These are phyloP conservation scores for Mesodorylaimus sp. DNA, from an alignment of 2,888 invertebrate species.

Conservation along the genomic window DNA sequence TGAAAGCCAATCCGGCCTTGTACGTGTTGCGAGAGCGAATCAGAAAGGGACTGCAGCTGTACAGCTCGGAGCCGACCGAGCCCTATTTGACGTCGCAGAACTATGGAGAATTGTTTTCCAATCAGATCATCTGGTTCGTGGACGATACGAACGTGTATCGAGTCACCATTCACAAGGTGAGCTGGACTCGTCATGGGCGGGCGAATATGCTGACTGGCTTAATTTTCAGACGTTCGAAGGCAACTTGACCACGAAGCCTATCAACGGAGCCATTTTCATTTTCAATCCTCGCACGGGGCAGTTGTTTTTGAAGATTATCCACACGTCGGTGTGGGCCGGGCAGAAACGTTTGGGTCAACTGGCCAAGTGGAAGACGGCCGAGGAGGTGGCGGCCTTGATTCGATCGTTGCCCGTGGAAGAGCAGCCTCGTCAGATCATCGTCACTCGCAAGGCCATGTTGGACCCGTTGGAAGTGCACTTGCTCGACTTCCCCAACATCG, in stretches of 20 bases:
- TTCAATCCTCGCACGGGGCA: constrained; percentile 98
- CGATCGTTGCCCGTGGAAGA: constrained; percentile 96
- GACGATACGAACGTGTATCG: constrained; percentile 99
- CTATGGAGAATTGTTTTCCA: constrained; percentile 98
- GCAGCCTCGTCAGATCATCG: constrained; percentile 98
- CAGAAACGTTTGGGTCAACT: constrained; percentile 97
- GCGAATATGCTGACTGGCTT: background rate
- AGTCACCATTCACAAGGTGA: constrained; percentile 84
- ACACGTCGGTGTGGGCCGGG: constrained; percentile 99
- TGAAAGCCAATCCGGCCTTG: constrained; percentile 97
- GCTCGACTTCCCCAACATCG: constrained; percentile 99
- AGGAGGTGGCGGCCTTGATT: constrained; percentile 97
- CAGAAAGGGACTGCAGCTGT: constrained; percentile 89
- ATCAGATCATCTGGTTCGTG: constrained; percentile 99
- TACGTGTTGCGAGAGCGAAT: constrained; percentile 93
- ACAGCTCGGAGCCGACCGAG: constrained; percentile 96
- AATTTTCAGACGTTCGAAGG: constrained; percentile 69
- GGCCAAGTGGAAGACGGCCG: constrained; percentile 99
- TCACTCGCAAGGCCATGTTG: constrained; percentile 98
- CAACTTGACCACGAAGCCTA: constrained; percentile 94
- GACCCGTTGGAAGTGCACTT: constrained; percentile 98
- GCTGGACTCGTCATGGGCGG: background rate
- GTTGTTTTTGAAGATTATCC: constrained; percentile 95
- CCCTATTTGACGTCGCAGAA: constrained; percentile 97
- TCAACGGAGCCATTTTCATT: constrained; percentile 98